Base-by-base conservation (phyloP, 1,140 invertebrate genomes). In the Calosoma granatense region DNA sequence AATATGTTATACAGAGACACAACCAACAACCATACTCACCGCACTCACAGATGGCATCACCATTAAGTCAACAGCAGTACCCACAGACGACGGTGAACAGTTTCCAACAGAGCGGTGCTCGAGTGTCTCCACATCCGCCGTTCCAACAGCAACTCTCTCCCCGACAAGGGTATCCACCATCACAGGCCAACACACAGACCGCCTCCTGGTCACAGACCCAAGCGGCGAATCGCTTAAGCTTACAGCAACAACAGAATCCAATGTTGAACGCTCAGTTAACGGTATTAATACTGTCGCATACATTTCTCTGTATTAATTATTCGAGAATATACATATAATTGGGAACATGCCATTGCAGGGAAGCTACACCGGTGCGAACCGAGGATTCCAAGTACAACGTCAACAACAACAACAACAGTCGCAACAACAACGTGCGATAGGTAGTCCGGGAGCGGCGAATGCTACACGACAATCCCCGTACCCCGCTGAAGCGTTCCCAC, bases 191-290 rank as follows among this genome's bases (percentile, higher is more conserved):
- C 22, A 47, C 51, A 17, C 56, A 59, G 47, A 57, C 58, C 55
- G 54, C 56, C 20, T 61, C 58, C 43, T 60, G 60, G 57, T 56
- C 53, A 59, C 57, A 61, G 62, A 64, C 60, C 39, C 65, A 64
- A 54, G 61, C 65, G 52, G 62, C 9, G 15, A 47, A 47, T 17
- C 6, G 72, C 23, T 63, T 77, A 9, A 72, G 69, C 41, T 64
- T 81, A 41, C 80, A 81, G 59, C 78, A 81, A 59, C 82, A 85
- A 71, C 84, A 87, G 69, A 88, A 88, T 74, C 85, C 88, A 2
- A 85, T 90, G 83, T 75, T 90, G 57, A 89, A 84, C 73, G 83
- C 85, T 58, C 86, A 88, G 70, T 72, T 88, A 57, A 82, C 83
- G 64, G 84, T n/a, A n/a, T n/a, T n/a, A n/a, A n/a, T n/a, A 57